Evolutionary conservation across 2,888 invertebrate species (phyloP), one percentile per base, ranked within the genome.

Genomic region (Leptothorax acervorum): DNA sequence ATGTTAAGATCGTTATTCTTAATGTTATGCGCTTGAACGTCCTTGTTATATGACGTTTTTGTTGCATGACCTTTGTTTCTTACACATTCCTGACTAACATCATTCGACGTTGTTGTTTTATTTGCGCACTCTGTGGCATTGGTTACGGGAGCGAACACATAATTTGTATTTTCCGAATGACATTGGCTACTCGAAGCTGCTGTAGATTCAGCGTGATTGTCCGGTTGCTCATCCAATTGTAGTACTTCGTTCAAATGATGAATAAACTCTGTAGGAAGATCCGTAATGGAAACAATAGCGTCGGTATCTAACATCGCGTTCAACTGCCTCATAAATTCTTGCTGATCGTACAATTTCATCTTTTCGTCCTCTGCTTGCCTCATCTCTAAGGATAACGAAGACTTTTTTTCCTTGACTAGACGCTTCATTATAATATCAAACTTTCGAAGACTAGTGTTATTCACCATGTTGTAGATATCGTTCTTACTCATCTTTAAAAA

Each of bases 211-310:
- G 18, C n/a, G 0, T 65, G 55, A 79, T 23, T 48, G 48, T 66
- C 57, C 15, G 45, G n/a, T 9, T 57, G 81, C 4, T 86, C 85
- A 5, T 94, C 94, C 2, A 94, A 86, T 87, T 96, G 96, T 39
- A 96, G 92, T 45, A 96, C 96, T 93, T 96, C 96, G 85, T 95
- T 96, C 0, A 96, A 93, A 92, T 96, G 96, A 74, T 96, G 96
- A 93, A 96, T 95, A 6, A 96, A 96, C 82, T 96, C 95, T 3
- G 96, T 96, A 42, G 96, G 96, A 75, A 96, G 95, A 90, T 96
- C 96, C 86, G 96, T 95, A 12, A 96, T 94, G 60, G 96, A 95
- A 0, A 96, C 94, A 18, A 95, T 95, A 60, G 96, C 96, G 88
- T 96, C 96, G 0, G 96, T 96, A 90, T 96, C 96, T 39, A 96